Conservation (phyloP, 2,797 vertebrate species). For the Kryptopterus vitreolus region DNA sequence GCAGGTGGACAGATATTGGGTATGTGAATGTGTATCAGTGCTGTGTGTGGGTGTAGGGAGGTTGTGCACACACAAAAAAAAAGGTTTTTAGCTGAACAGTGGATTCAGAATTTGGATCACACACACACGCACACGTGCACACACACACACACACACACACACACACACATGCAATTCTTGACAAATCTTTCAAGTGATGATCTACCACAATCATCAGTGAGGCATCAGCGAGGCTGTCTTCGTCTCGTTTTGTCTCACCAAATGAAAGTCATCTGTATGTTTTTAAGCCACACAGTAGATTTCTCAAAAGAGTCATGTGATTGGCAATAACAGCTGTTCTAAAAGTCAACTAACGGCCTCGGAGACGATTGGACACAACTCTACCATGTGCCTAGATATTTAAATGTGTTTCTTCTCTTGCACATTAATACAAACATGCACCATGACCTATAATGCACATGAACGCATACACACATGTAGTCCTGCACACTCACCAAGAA, state of each 20-base stretch:
- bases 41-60: slow-evolving; percentile 1
- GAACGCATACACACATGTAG: not conserved
- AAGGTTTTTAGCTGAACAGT: not conserved
- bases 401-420: slow-evolving; percentile 27
- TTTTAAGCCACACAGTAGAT: slow-evolving; percentile 26
- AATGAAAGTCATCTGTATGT: slow-evolving; percentile 22
- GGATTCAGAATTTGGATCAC: not conserved
- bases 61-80: not conserved
- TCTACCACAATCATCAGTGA: not conserved
- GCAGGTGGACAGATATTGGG: slow-evolving; percentile 20
- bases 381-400: slow-evolving; percentile 25
- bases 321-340: slow-evolving; percentile 37
- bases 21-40: not conserved
- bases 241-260: slow-evolving; percentile 14
- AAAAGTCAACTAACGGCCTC: slow-evolving; percentile 16
- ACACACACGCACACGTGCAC: not conserved
- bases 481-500: too few relatives aligned
- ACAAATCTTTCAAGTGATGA: not conserved
- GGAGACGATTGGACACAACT: slow-evolving; percentile 35
- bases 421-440: slow-evolving; percentile 38
- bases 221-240: not conserved
- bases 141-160: not conserved
- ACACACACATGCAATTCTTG: too few relatives aligned
- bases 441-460: not conserved
- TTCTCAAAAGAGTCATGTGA: slow-evolving; percentile 48